Conservation (phyloP, 2,113 vertebrate species). For the Ginglymostoma cirratum region DNA sequence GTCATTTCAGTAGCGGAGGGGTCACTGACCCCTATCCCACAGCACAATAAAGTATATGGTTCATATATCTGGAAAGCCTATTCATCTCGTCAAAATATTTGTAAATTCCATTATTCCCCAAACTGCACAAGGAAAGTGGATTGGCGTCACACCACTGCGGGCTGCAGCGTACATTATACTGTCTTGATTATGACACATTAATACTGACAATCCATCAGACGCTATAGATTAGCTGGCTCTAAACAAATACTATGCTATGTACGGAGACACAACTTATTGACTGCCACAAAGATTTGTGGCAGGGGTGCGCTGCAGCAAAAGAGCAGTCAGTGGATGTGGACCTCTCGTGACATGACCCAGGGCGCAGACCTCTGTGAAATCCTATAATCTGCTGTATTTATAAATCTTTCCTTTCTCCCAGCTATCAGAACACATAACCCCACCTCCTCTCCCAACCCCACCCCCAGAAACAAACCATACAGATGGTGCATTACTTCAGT, state of each 20-base stretch:
- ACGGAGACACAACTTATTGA: conserved; percentile 27
- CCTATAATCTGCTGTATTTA: neutral
- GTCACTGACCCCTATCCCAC: conserved; percentile 36
- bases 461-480: neutral
- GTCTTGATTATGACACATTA: conserved; percentile 38
- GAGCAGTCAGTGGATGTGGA: neutral
- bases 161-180: conserved; percentile 35
- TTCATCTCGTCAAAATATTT: conserved; percentile 40
- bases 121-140: conserved; percentile 36
- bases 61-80: conserved; percentile 37
- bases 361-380: conserved; percentile 3
- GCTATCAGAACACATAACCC: neutral
- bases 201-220: conserved; percentile 39
- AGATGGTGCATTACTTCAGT: conserved; percentile 1
- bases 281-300: conserved; percentile 21
- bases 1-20: conserved; percentile 37
- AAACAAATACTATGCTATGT: conserved; percentile 23
- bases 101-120: conserved; percentile 40
- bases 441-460: no score
- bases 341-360: conserved; percentile 7
- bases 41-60: conserved; percentile 36
- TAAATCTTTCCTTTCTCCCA: neutral
- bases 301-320: neutral
- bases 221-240: conserved; percentile 35
- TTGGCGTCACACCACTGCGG: conserved; percentile 22